Percentiles rank a stretch among this genome's conserved stretches.
Evolutionary conservation across 37 sponge, comb jelly and placozoan species (phyloP).

Genomic region (Haliclona indistincta): DNA sequence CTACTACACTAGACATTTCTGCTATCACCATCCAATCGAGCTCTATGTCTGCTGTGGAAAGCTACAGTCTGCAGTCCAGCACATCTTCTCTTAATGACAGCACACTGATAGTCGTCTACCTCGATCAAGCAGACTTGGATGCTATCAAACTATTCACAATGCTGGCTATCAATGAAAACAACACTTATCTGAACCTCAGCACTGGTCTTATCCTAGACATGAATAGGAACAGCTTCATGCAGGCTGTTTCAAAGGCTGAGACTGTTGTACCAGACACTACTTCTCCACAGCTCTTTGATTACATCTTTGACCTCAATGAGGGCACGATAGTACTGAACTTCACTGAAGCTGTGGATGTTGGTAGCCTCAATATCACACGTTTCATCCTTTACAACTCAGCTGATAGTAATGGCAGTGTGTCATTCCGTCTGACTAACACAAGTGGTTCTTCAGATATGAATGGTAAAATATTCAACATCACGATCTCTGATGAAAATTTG

Average conservation of each 20-base stretch:
- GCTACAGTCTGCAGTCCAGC: constrained; percentile 43
- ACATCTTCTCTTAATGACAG: constrained; percentile 45
- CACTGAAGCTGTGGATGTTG: constrained; percentile 69
- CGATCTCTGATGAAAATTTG: constrained; percentile 61
- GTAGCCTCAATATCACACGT: constrained; percentile 37
- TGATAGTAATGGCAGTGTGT: constrained; percentile 9
- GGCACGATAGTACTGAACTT: constrained; percentile 64
- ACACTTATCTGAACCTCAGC: constrained; percentile 53
- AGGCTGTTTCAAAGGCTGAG: no score
- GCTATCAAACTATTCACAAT: constrained; percentile 50
- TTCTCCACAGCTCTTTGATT: constrained; percentile 54
- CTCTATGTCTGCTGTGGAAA: constrained; percentile 23
- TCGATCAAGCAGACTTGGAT: constrained; percentile 61
- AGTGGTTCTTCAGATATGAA: constrained; percentile 39
- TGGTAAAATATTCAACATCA: constrained; percentile 53
- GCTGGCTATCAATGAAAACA: constrained; percentile 53
- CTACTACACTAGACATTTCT: constrained; percentile 43
- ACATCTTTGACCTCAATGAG: constrained; percentile 62
- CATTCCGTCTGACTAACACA: constrained; percentile 27
- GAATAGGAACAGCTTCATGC: constrained; percentile 47
- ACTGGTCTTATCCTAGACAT: constrained; percentile 53
- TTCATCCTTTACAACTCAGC: constrained; percentile 46
- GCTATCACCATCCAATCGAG: constrained; percentile 48
- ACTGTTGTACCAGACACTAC: constrained; percentile 45
- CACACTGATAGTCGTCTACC: constrained; percentile 34